Conservation (phyloP, 1,140 invertebrate genomes). For the Aphelinus atriplicis region DNA sequence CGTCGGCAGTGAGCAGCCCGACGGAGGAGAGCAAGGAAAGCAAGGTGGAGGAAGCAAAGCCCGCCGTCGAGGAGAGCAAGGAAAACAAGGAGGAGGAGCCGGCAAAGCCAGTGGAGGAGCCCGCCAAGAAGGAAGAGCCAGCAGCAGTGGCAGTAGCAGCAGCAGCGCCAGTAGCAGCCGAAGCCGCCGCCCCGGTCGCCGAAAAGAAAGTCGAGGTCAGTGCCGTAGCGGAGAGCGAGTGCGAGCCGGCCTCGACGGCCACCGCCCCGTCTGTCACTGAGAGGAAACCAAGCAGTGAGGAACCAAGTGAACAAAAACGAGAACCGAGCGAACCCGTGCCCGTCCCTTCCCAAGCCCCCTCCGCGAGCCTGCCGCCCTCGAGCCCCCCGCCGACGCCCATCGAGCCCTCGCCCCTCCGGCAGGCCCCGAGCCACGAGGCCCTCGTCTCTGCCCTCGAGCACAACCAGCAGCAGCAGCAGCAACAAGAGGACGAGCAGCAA, state of each 20-base stretch:
- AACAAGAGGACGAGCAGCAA: neutral
- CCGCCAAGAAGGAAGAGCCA: constrained; percentile 49
- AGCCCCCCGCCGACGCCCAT: constrained; percentile 65
- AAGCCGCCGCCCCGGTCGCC: constrained; percentile 26
- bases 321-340: no score
- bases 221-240: constrained; percentile 44
- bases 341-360: constrained; percentile 47
- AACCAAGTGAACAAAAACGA: no score
- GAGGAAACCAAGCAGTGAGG: constrained; percentile 53
- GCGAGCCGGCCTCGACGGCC: constrained; percentile 27
- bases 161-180: neutral
- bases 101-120: constrained; percentile 42
- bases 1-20: constrained; percentile 56
- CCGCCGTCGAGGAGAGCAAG: constrained; percentile 48
- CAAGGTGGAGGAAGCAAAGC: constrained; percentile 41
- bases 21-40: constrained; percentile 55
- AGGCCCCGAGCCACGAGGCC: constrained; percentile 56
- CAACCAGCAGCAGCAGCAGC: constrained; percentile 11
- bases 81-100: constrained; percentile 44
- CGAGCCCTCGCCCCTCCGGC: constrained; percentile 62
- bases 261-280: constrained; percentile 64
- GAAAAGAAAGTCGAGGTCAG: constrained; percentile 64
- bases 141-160: neutral
- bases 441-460: constrained; percentile 57
- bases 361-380: constrained; percentile 45